Conservation (phyloP, 2,797 vertebrate genomes). For the Pseudocheirus occidentalis region DNA sequence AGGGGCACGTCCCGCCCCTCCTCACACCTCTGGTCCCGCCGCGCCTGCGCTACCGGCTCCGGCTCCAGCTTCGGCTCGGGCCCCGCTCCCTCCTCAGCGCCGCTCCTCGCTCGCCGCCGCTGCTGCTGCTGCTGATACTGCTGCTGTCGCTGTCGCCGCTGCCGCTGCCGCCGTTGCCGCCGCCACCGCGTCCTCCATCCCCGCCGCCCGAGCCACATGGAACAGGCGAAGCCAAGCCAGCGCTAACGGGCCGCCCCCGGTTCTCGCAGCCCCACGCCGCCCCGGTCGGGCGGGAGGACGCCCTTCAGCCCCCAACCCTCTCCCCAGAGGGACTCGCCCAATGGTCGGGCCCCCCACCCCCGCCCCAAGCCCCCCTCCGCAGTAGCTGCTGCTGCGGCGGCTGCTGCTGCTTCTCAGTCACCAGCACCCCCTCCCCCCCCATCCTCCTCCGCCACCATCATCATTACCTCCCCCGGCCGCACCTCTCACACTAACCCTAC, state of each 20-base stretch:
- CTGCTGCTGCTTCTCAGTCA: conserved; percentile 63
- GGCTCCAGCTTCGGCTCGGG: conserved; percentile 47
- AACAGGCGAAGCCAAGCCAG: conserved; percentile 58
- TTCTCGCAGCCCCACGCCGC: conserved; percentile 59
- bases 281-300: neutral
- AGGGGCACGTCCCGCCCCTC: conserved; percentile 61
- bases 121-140: conserved; percentile 50
- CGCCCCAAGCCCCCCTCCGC: conserved; percentile 60
- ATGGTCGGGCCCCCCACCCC: conserved; percentile 60
- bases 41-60: conserved; percentile 3
- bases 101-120: conserved; percentile 68
- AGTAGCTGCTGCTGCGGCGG: conserved; percentile 41
- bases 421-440: conserved; percentile 73
- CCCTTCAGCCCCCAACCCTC: neutral
- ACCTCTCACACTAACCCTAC: conserved; percentile 80
- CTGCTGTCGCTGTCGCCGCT: conserved; percentile 47
- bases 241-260: conserved; percentile 44
- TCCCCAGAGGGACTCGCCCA: neutral
- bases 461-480: conserved; percentile 79
- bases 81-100: conserved; percentile 71
- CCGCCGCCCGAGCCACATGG: conserved; percentile 74
- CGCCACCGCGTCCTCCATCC: conserved; percentile 73
- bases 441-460: conserved; percentile 76
- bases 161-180: conserved; percentile 58
- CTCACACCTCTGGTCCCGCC: conserved; percentile 74